Evolutionary conservation across 2,888 invertebrate species (phyloP).

Genomic region (Scaptomyza caliginosa): DNA sequence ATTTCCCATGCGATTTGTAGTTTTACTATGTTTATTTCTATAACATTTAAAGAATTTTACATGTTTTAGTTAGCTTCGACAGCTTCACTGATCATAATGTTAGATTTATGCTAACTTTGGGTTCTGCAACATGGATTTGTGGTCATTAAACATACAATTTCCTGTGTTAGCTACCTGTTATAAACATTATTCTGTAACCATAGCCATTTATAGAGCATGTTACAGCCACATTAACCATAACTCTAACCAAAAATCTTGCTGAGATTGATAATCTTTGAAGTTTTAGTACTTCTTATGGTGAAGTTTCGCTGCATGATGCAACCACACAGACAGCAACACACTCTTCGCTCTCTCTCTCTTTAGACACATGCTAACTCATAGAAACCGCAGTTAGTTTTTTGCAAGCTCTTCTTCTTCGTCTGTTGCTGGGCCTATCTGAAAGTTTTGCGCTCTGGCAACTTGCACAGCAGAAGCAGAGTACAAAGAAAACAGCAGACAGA

Average conservation of each 20-base stretch:
- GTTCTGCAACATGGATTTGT: not conserved
- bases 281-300: constrained; percentile 10
- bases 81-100: not conserved
- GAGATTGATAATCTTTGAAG: constrained; percentile 18
- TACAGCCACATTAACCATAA: constrained; percentile 11
- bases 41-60: too few species aligned
- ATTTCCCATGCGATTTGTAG: too few species aligned
- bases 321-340: constrained; percentile 8
- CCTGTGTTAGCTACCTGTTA: not conserved
- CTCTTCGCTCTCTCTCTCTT: not conserved
- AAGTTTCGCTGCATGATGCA: constrained; percentile 28
- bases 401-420: constrained; percentile 22
- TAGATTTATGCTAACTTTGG: not conserved
- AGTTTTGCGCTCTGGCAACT: constrained; percentile 33
- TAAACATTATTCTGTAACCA: not conserved
- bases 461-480: constrained; percentile 17
- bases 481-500: constrained; percentile 25
- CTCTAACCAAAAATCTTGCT: constrained; percentile 8
- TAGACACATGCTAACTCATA: not conserved
- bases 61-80: not conserved
- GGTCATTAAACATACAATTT: constrained; percentile 9
- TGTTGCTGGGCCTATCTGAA: constrained; percentile 38
- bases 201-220: constrained; percentile 24
- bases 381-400: constrained; percentile 39
- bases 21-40: too few species aligned